A percentile compares a stretch with the other conserved stretches of the same genome.
These are phyloP conservation scores for Eupeodes luniger DNA, from an alignment of 2,888 invertebrate genomes.

Conservation along the genomic window DNA sequence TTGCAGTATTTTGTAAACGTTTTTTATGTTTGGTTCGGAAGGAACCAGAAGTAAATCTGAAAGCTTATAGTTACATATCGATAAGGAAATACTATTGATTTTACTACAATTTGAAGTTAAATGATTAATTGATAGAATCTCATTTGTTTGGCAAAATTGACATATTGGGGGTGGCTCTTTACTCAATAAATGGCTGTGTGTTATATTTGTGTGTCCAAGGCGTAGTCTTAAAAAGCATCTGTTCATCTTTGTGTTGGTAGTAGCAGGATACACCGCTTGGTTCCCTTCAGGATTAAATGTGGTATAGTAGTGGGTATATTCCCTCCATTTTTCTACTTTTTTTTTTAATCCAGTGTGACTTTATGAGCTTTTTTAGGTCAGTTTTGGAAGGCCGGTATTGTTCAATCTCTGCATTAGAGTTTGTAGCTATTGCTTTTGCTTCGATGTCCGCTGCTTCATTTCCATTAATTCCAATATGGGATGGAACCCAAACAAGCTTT, in stretches of 20 bases:
- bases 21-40: too few species aligned
- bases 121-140: background rate
- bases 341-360: background rate
- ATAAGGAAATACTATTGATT: background rate
- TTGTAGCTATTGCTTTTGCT: background rate
- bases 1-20: too few species aligned
- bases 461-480: too few species aligned
- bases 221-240: background rate
- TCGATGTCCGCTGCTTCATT: too few species aligned
- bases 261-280: background rate
- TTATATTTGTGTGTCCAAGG: background rate
- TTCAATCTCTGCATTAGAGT: background rate
- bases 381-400: background rate
- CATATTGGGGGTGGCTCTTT: background rate
- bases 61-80: too few species aligned
- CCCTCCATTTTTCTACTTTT: background rate
- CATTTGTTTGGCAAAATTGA: slow-evolving; percentile 12
- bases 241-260: background rate
- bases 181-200: background rate
- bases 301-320: background rate
- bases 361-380: background rate
- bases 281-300: background rate
- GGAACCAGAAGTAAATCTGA: too few species aligned
- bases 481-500: background rate
- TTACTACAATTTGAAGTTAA: background rate